phyloP scores from a whole-genome alignment of 2,888 invertebrate genomes.

The Colostygia pectinataria region DNA sequence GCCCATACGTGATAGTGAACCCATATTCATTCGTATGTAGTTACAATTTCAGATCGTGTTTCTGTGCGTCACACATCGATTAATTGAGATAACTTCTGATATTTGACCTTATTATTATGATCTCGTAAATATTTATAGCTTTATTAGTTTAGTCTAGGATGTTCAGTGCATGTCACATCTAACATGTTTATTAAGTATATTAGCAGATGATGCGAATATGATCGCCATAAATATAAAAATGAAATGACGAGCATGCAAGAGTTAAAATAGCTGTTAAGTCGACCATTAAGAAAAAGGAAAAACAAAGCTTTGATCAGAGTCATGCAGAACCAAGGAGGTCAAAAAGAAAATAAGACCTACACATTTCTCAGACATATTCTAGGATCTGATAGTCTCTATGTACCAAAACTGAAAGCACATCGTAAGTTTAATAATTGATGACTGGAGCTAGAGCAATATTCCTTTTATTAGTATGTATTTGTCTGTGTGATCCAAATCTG shows the following conservation, averaged over 20 bases:
- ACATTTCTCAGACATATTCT: too few species aligned
- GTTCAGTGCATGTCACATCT: constrained; percentile 9
- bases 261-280: too few species aligned
- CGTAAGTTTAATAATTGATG: too few species aligned
- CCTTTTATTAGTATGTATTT: constrained; percentile 53
- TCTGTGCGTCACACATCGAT: constrained; percentile 49
- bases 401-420: too few species aligned
- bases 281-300: too few species aligned
- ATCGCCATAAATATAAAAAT: too few species aligned
- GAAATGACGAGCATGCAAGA: too few species aligned
- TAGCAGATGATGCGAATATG: background rate
- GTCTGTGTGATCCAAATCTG: constrained; percentile 52
- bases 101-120: constrained; percentile 49
- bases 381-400: too few species aligned
- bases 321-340: too few species aligned
- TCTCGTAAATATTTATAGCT: constrained; percentile 37
- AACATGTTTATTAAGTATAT: background rate
- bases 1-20: too few species aligned
- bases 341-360: too few species aligned
- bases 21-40: constrained; percentile 36
- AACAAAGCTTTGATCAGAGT: too few species aligned
- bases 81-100: constrained; percentile 46
- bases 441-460: constrained; percentile 34
- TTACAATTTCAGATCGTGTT: constrained; percentile 50
- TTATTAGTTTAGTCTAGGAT: constrained; percentile 9